Conservation (phyloP, 2,797 vertebrate genomes). For the Nasua narica region DNA sequence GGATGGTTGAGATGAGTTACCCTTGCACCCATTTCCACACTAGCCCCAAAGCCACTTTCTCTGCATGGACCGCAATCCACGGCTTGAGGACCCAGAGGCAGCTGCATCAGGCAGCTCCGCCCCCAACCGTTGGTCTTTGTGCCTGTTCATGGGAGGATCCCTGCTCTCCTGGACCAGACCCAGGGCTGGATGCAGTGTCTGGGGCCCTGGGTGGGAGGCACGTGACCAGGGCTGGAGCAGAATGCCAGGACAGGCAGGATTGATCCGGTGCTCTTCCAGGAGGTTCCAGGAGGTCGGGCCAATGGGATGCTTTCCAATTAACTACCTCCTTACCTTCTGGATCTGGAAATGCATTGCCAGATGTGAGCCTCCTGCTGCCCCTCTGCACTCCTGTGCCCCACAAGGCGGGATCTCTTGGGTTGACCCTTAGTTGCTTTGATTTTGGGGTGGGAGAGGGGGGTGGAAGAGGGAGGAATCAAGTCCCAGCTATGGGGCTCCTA, state of each 20-base stretch:
- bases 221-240: not conserved
- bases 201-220: not conserved
- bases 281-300: constrained; percentile 36
- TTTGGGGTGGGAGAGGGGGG: not conserved
- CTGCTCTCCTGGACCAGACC: not conserved
- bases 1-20: not conserved
- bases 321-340: constrained; percentile 27
- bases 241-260: not conserved
- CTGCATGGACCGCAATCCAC: fast-evolving
- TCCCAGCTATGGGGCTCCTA: constrained; percentile 26
- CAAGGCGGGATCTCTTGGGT: not conserved
- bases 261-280: constrained; percentile 38
- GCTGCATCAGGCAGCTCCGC: fast-evolving
- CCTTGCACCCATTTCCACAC: fast-evolving
- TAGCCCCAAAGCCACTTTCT: not conserved
- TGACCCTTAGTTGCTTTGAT: not conserved
- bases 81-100: fast-evolving
- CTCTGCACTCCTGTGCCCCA: fast-evolving
- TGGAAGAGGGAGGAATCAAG: not conserved
- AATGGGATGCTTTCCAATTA: constrained; percentile 69
- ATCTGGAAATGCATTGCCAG: not conserved
- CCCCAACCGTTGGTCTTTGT: not conserved
- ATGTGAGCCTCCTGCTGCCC: not conserved
- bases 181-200: not conserved
- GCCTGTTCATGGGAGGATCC: not conserved